Base-by-base conservation (phyloP, 35 echinoderm and acorn worm genomes). In the Amphiura filiformis region DNA sequence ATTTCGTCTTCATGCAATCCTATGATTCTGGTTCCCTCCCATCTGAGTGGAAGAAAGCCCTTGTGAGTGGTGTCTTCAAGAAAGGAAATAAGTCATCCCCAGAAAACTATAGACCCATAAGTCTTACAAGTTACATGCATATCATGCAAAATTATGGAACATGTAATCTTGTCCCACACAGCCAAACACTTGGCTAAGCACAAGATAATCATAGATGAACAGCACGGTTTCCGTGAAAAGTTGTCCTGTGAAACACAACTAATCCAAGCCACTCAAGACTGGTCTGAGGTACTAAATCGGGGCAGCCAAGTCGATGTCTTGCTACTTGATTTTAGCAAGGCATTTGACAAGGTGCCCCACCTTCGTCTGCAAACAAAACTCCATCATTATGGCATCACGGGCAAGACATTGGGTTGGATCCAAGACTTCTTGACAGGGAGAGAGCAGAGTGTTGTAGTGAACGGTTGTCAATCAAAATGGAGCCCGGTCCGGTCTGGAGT, bases 371-470 rank as follows among this genome's bases (percentile, higher is more conserved):
- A 32, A 39, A 81, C 18, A 11, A 89, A 89, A 32, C 56, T 89
- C 22, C 30, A 82, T 31, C 38, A 39, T 26, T 90, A 90, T 90
- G 88, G 88, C 31, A 90, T 90, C 7, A 75, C 64, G 32, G 88
- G 80, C 32, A 81, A 90, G 14, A 65, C 49, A 1, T 35, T 90
- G 1, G 15, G 37, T 17, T 90, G 88, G 88, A 90, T 90, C 28
- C n/a, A 34, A 65, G 75, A 32, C 56, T 40, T 81, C 81, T 56
- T 80, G 65, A 32, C 35, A n/a, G 78, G 38, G 35, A 56, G 12
- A 76, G 81, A n/a, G n/a, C n/a, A 78, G 36, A 70, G 20, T 56
- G 88, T 84, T 22, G 36, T 42, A 0, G 80, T 84, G 0, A 90
- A 84, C 34, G 81, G 88, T 0, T 34, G 39, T 75, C 39, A 47